phyloP scores from a whole-genome alignment of 2,888 invertebrate genomes.

The Phortica okadai region DNA sequence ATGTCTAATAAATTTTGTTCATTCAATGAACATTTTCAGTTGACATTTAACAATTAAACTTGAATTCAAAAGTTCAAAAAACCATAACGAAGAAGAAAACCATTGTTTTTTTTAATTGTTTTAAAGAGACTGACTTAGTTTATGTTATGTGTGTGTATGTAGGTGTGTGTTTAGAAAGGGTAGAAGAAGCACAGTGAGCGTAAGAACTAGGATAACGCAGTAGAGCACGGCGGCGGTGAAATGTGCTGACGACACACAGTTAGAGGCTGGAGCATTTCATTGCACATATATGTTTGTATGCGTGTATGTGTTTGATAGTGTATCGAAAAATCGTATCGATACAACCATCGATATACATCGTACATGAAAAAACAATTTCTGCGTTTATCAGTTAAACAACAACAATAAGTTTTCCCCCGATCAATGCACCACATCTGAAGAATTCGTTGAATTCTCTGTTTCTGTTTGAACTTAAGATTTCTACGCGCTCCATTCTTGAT shows the following conservation, averaged over 20 bases:
- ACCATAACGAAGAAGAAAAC: background rate
- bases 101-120: conserved; percentile 35
- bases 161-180: conserved; percentile 35
- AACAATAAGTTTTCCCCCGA: background rate
- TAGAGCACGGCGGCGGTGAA: conserved; percentile 6
- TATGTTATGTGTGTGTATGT: conserved; percentile 23
- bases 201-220: conserved; percentile 12
- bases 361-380: background rate
- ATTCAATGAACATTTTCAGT: background rate
- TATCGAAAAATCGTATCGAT: background rate
- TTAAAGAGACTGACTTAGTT: conserved; percentile 28
- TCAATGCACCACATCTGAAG: background rate
- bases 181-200: conserved; percentile 3
- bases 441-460: background rate
- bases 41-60: background rate
- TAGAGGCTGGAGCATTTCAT: background rate
- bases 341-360: too few relatives aligned
- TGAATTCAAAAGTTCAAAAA: too few relatives aligned
- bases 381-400: background rate
- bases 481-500: background rate
- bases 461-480: background rate
- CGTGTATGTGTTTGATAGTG: background rate
- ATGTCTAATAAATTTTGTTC: background rate
- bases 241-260: background rate
- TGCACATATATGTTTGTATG: background rate